Evolutionary conservation across 2,113 vertebrate genomes (phyloP).

Genomic region (Dendropsophus ebraccatus): DNA sequence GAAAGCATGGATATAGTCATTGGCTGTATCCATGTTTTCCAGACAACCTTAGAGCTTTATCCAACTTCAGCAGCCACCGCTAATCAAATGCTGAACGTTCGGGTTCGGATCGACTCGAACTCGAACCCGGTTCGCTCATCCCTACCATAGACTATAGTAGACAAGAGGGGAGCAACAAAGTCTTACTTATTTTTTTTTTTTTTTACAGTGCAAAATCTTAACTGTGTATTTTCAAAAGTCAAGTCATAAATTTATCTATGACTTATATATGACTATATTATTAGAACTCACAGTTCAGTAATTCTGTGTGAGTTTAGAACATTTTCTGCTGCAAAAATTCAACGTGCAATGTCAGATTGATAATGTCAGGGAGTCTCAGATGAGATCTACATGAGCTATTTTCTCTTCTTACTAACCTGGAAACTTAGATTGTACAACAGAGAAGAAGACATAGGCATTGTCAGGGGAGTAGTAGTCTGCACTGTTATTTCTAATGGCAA

Average conservation of each 20-base stretch:
- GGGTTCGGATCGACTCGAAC: too few relatives aligned
- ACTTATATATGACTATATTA: neutral
- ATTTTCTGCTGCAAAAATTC: neutral
- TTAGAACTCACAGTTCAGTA: neutral
- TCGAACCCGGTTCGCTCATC: too few relatives aligned
- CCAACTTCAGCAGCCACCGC: too few relatives aligned
- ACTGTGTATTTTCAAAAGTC: neutral
- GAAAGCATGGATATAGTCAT: too few relatives aligned
- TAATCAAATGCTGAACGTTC: too few relatives aligned
- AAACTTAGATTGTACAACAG: neutral
- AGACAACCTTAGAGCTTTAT: too few relatives aligned
- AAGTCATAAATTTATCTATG: neutral
- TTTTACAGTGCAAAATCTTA: neutral
- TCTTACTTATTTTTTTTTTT: too few relatives aligned
- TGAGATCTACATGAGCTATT: neutral
- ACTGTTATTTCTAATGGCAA: neutral
- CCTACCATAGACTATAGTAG: too few relatives aligned
- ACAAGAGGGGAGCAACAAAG: too few relatives aligned
- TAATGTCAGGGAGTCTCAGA: neutral
- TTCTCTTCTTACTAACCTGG: neutral
- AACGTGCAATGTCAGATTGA: neutral
- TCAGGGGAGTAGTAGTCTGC: slow-evolving; percentile 3
- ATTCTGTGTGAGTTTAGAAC: neutral
- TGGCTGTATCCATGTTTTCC: too few relatives aligned
- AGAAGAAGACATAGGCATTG: neutral